phyloP scores from a whole-genome alignment of 2,797 vertebrate genomes.

The Pterois miles region DNA sequence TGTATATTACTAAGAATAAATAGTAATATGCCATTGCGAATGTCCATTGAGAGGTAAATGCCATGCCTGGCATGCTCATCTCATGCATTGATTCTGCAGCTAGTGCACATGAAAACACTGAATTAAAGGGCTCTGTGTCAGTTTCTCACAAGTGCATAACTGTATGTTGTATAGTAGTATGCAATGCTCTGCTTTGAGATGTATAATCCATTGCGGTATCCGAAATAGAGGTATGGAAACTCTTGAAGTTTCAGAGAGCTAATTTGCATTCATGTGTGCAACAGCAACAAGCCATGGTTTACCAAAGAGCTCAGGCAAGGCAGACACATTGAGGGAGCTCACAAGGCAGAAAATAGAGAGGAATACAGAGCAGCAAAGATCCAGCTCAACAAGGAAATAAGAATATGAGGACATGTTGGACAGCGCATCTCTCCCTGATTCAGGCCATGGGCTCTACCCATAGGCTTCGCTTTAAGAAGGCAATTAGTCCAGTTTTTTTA shows the following conservation, averaged over 20 bases:
- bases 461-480: neutral
- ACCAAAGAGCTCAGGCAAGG: constrained; percentile 60
- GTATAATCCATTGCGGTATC: constrained; percentile 23
- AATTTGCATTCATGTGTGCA: constrained; percentile 65
- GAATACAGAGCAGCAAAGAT: constrained; percentile 57
- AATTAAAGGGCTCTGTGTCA: neutral
- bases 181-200: constrained; percentile 2
- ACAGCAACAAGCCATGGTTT: constrained; percentile 60
- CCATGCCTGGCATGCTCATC: neutral
- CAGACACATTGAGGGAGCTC: constrained; percentile 43
- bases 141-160: neutral
- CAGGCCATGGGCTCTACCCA: neutral
- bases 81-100: neutral
- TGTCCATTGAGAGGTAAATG: neutral
- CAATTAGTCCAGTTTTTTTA: constrained; percentile 6
- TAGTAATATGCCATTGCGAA: neutral
- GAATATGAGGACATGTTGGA: constrained; percentile 23
- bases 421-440: neutral
- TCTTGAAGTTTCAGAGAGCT: constrained; percentile 33
- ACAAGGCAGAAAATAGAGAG: constrained; percentile 47
- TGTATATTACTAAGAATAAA: neutral
- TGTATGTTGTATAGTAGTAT: neutral
- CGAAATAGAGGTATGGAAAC: constrained; percentile 27
- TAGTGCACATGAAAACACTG: neutral
- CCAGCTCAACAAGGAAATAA: constrained; percentile 26